Evolutionary conservation across 1,140 invertebrate genomes (phyloP), one percentile per base, ranked within the genome.

Genomic region (Ooceraea biroi): DNA sequence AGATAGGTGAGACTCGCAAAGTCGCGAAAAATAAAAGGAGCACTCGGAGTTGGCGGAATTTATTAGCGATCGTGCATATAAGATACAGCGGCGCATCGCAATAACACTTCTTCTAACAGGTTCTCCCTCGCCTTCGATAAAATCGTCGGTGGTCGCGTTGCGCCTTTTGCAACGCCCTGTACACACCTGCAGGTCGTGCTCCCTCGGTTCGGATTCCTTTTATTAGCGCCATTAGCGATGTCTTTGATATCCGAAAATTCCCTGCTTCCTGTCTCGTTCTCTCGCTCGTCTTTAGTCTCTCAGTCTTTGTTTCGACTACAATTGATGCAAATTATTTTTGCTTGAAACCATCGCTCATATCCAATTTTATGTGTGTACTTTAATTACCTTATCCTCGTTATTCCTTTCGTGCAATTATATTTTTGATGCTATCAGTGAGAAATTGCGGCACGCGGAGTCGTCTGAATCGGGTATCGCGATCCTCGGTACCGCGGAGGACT

Each of bases 41-140:
- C 88, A 11, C 82, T 87, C 83, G 86, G 85, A 84, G 86, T 86
- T 82, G 84, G 36, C 58, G 85, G 90, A 92, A 91, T 92, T 91
- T 92, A 92, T 92, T 91, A 90, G 86, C 86, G 90, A 92, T 92
- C 89, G 85, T 88, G 85, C 85, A 90, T 86, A 91, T 87, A 74
- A 91, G 90, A 92, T 92, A 91, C 86, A 90, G 76, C 85, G 85
- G 87, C 74, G 85, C 88, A 91, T 90, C 86, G 90, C 86, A 91
- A 91, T 91, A 92, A 91, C 90, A 89, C 91, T 92, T 91, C 91
- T 91, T 91, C 90, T 90, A 92, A 91, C 91, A 92, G 89, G 91
- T 92, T 92, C 90, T 82, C 88, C 87, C 90, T 76, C 57, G 25
- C 85, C 74, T 88, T 89, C 90, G 91, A 91, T 91, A 91, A 91